Conservation (phyloP, 2,113 vertebrate genomes). For the Notarius quadriscutis region DNA sequence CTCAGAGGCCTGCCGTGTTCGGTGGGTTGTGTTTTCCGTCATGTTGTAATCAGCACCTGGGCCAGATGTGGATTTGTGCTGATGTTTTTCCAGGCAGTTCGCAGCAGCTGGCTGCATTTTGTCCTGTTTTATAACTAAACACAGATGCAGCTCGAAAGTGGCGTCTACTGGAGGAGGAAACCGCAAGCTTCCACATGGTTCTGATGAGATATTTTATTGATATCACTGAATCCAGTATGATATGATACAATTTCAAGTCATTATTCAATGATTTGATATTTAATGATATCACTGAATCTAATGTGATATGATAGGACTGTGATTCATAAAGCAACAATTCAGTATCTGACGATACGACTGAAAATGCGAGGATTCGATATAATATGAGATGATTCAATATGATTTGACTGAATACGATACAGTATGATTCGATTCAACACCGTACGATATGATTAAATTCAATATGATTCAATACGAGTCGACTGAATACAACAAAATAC, state of each 20-base stretch:
- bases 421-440: not conserved
- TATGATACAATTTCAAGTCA: not conserved
- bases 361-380: not conserved
- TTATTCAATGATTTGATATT: not conserved
- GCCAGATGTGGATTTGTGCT: constrained; percentile 13
- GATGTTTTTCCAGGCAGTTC: not conserved
- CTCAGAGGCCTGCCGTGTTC: not conserved
- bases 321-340: not conserved
- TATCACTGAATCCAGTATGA: not conserved
- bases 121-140: not conserved
- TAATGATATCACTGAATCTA: not conserved
- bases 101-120: not conserved
- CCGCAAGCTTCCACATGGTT: not conserved
- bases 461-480: not conserved
- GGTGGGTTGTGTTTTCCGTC: not conserved
- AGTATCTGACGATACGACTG: not conserved
- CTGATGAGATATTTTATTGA: not conserved
- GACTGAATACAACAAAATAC: not conserved
- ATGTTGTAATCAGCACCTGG: not conserved
- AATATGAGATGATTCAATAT: not conserved
- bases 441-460: not conserved
- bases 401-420: not conserved
- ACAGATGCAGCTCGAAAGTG: not conserved
- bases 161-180: not conserved
- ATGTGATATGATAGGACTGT: not conserved